These are phyloP conservation scores for Spodoptera littoralis DNA, from an alignment of 2,888 invertebrate species.

Conservation along the genomic window DNA sequence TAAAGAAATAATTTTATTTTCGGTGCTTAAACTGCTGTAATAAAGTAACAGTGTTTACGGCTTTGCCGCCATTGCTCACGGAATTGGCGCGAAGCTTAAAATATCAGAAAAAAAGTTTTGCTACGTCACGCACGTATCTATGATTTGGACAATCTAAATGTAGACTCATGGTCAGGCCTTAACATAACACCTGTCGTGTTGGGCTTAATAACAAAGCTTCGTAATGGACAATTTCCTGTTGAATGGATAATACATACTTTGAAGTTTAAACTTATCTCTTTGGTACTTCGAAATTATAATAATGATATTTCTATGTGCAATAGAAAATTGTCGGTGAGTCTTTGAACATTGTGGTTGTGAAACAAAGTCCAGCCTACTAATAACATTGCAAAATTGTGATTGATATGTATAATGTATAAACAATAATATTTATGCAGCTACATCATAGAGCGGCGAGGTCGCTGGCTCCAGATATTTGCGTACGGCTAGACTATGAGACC, in stretches of 20 bases:
- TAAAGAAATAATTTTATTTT: too few species aligned
- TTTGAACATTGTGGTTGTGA: conserved; percentile 6
- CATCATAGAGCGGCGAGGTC: conserved; percentile 49
- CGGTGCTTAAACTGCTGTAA: not conserved
- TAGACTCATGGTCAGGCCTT: conserved; percentile 39
- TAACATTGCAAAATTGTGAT: conserved; percentile 39
- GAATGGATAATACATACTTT: not conserved
- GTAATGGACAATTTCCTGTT: not conserved
- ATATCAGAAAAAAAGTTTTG: conserved; percentile 25
- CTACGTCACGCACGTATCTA: conserved; percentile 25
- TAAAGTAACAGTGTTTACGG: not conserved
- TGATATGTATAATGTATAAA: conserved; percentile 36
- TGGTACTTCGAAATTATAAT: too few species aligned
- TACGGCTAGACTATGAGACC: conserved; percentile 42
- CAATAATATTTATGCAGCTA: not conserved
- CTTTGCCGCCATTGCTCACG: not conserved
- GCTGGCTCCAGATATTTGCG: conserved; percentile 51
- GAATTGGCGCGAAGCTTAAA: conserved; percentile 21
- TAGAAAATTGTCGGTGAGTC: too few species aligned
- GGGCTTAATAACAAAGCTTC: not conserved
- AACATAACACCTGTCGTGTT: conserved; percentile 30
- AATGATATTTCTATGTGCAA: too few species aligned
- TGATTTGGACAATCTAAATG: conserved; percentile 44
- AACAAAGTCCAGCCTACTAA: conserved; percentile 8
- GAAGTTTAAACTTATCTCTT: too few species aligned